A percentile compares a stretch with the other conserved stretches of the same genome.
These are phyloP conservation scores for Tenthredo scrophulariae DNA, from an alignment of 2,888 invertebrate species.

Conservation along the genomic window DNA sequence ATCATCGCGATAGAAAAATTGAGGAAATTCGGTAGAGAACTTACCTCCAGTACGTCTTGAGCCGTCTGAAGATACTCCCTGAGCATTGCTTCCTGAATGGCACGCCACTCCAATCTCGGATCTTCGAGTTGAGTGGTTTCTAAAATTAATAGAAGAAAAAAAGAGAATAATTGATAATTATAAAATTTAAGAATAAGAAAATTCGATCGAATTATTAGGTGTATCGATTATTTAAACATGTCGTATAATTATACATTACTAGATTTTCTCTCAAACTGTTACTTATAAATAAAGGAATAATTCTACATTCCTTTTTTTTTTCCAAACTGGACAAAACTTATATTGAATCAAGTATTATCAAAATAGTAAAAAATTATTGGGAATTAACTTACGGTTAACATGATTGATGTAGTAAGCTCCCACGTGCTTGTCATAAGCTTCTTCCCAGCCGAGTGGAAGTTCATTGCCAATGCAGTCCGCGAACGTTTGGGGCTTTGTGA, in stretches of 20 bases:
- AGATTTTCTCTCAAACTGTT: too few species aligned
- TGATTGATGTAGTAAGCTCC: conserved; percentile 98
- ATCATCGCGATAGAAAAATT: neutral
- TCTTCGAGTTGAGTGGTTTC: conserved; percentile 98
- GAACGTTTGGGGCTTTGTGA: conserved; percentile 97
- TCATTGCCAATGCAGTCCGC: conserved; percentile 99
- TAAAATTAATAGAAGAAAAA: conserved; percentile 75
- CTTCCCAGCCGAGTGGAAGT: conserved; percentile 98
- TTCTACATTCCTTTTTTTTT: too few species aligned
- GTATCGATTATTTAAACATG: too few species aligned
- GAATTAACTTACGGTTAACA: conserved; percentile 90
- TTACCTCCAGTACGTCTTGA: conserved; percentile 95
- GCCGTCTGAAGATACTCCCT: conserved; percentile 97
- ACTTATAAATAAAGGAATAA: too few species aligned
- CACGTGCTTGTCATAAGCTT: conserved; percentile 95
- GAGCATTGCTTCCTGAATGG: conserved; percentile 97
- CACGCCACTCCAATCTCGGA: conserved; percentile 97
- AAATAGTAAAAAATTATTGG: neutral
- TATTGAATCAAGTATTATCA: conserved; percentile 8
- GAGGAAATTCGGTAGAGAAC: conserved; percentile 63
- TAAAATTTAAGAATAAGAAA: neutral
- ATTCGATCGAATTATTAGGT: neutral
- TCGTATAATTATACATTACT: too few species aligned
- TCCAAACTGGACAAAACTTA: too few species aligned
- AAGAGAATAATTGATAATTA: neutral